Base-by-base conservation (phyloP, 2,888 invertebrate species). In the Nymphalis urticae region DNA sequence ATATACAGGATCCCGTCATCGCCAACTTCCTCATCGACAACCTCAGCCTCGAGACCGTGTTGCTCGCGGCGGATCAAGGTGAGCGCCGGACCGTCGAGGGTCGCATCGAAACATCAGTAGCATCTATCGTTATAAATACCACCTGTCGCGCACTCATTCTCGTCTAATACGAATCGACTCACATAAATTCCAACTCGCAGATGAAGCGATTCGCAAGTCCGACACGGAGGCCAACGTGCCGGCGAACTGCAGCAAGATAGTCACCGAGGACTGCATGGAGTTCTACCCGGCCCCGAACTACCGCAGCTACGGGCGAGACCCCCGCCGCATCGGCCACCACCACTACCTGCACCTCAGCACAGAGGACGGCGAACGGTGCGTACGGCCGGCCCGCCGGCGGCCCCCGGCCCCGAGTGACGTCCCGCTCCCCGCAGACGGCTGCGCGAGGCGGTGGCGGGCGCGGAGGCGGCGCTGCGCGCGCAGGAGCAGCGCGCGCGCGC, bases 1-100 rank as follows among this genome's bases (percentile, higher is more conserved):
- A 95, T 71, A 94, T 97, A 66, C 86, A 93, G 5, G 95, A 98
- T 89, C 94, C 96, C 0, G 94, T 97, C 17, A 95, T 98, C 1
- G 94, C 95, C 76, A 98, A 98, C 92, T 96, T 95, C 81, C 93
- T 98, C 47, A 96, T 98, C 66, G 98, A 98, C 91, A 95, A 95
- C 80, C 78, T 93, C 13, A 85, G 87, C 59, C 90, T 97, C 63
- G 98, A 98, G 89, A 93, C 93, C 61, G 94, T 97, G 47, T 88
- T 98, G 68, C 92, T 98, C 27, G 96, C 98, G 71, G 94, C 95
- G 2, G 94, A 94, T 5, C 94, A 94, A 50, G 88, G 92, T 92
- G 48, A 76, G 51, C 2, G 53, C 6, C n/a, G 13, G 24, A 16
- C 6, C 27, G n/a, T 27, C 21, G n/a, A n/a, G n/a, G 32, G 17